Conservation (phyloP, 1,140 invertebrate species). For the Macrobrachium rosenbergii region DNA sequence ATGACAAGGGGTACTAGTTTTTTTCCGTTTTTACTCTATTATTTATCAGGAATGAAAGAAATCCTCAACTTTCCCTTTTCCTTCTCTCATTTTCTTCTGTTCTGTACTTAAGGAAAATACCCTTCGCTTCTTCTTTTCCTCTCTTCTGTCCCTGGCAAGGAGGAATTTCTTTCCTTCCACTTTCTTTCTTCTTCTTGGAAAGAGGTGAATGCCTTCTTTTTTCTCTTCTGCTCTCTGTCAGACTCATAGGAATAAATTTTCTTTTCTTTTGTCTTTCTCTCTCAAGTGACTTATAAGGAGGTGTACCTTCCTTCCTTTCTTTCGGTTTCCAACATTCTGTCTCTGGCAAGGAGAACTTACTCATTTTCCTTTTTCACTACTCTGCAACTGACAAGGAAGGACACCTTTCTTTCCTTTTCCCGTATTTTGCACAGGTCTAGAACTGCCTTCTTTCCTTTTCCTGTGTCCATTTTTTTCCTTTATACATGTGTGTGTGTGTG, state of each 20-base stretch:
- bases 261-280: too few relatives aligned
- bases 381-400: not conserved
- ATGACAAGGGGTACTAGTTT: too few relatives aligned
- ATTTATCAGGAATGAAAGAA: not conserved
- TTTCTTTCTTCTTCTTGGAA: not conserved
- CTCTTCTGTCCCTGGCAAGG: not conserved
- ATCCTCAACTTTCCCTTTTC: not conserved
- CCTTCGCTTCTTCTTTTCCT: not conserved
- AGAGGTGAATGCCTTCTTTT: not conserved
- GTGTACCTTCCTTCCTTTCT: too few relatives aligned
- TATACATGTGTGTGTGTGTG: too few relatives aligned
- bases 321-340: too few relatives aligned
- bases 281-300: too few relatives aligned
- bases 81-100: not conserved
- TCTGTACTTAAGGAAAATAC: not conserved
- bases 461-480: not conserved
- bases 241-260: too few relatives aligned
- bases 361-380: too few relatives aligned
- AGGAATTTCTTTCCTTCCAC: not conserved
- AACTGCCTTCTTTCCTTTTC: not conserved
- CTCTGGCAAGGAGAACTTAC: too few relatives aligned
- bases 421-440: too few relatives aligned
- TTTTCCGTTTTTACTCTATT: not conserved
- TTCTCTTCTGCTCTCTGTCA: too few relatives aligned
- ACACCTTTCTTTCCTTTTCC: too few relatives aligned